phyloP scores from a whole-genome alignment of 2,888 invertebrate genomes.

The Cataglyphis albicans region DNA sequence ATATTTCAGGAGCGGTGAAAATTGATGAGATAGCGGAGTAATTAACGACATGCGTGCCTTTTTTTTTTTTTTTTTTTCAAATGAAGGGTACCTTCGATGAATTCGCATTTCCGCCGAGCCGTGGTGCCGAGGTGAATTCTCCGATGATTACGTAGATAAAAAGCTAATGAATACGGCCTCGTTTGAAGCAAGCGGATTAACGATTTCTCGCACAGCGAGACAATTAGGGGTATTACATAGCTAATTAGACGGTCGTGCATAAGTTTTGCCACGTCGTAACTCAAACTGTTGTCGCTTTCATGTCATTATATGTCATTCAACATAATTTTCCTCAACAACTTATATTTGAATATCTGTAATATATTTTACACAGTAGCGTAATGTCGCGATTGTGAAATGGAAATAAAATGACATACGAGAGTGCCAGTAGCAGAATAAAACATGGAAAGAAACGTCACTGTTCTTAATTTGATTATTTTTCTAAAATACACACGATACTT shows the following conservation, averaged over 20 bases:
- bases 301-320: not conserved
- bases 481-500: not conserved
- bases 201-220: slow-evolving; percentile 67
- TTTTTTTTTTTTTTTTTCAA: slow-evolving; percentile 27
- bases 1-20: not conserved
- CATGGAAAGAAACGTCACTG: not conserved
- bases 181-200: slow-evolving; percentile 21
- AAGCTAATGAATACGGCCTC: slow-evolving; percentile 47
- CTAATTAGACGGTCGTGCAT: slow-evolving; percentile 68
- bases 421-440: not conserved
- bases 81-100: slow-evolving; percentile 15
- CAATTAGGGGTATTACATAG: slow-evolving; percentile 75
- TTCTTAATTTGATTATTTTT: slow-evolving; percentile 20
- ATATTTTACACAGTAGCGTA: not conserved
- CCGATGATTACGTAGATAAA: slow-evolving; percentile 41
- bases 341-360: not conserved
- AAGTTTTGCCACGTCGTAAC: slow-evolving; percentile 62
- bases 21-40: slow-evolving; percentile 33
- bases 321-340: not conserved
- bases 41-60: slow-evolving; percentile 18
- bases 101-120: slow-evolving; percentile 38
- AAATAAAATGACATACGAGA: not conserved
- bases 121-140: slow-evolving; percentile 24
- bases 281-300: slow-evolving; percentile 44
- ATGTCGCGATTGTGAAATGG: not conserved